Evolutionary conservation across 2,888 invertebrate genomes (phyloP).

Genomic region (Rhaphigaster nebulosa): DNA sequence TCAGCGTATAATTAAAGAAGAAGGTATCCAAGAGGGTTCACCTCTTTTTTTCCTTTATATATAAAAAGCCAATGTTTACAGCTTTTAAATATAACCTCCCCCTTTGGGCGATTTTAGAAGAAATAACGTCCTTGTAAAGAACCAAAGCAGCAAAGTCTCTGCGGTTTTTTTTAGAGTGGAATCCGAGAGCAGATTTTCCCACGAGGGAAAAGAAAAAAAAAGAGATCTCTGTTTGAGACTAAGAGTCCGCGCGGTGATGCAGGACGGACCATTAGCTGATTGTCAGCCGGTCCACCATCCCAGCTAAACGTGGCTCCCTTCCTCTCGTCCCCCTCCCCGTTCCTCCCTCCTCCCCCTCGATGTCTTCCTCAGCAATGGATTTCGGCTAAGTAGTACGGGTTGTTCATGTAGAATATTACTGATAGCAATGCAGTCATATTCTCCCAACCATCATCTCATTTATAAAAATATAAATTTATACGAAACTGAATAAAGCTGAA

Average conservation of each 20-base stretch:
- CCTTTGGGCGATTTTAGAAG: neutral
- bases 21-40: too few relatives aligned
- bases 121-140: neutral
- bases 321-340: neutral
- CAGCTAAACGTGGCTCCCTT: too few relatives aligned
- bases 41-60: neutral
- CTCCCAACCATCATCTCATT: neutral
- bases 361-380: neutral
- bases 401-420: neutral
- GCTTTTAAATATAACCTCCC: neutral
- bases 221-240: neutral
- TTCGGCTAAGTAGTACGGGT: neutral
- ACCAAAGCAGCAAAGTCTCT: neutral
- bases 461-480: neutral
- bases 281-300: neutral
- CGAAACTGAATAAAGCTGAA: too few relatives aligned
- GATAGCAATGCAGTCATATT: neutral
- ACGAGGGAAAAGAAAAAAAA: neutral
- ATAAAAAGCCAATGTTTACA: neutral
- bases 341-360: too few relatives aligned
- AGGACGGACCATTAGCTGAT: conserved; percentile 31
- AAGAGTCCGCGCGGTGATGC: neutral
- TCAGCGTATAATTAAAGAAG: too few relatives aligned
- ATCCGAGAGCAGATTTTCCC: neutral
- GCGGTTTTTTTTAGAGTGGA: conserved; percentile 15